phyloP scores from a whole-genome alignment of 2,888 invertebrate genomes.

The Omphaloscelis lunosa region DNA sequence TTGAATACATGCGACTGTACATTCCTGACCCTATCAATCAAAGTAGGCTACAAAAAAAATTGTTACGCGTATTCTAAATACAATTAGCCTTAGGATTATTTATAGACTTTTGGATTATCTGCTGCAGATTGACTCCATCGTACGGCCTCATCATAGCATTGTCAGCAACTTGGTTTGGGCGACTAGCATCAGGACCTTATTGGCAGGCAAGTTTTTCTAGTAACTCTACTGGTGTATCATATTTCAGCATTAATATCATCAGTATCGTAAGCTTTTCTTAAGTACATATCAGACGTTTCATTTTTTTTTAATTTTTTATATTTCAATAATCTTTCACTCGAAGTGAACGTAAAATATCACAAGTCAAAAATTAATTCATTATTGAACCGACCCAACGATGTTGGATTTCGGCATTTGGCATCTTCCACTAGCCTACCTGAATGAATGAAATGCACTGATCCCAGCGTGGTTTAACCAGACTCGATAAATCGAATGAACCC shows the following conservation, averaged over 20 bases:
- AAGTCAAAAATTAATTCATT: not conserved
- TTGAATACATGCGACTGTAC: not conserved
- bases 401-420: not conserved
- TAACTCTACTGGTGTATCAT: not conserved
- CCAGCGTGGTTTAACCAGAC: no score
- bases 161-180: conserved; percentile 73
- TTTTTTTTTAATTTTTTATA: no score
- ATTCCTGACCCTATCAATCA: not conserved
- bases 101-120: not conserved
- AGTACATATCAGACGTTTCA: not conserved
- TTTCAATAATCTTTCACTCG: not conserved
- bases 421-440: no score
- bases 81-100: not conserved
- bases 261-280: not conserved
- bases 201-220: no score
- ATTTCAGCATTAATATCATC: not conserved
- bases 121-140: conserved; percentile 70
- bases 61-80: not conserved
- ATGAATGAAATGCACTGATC: no score
- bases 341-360: no score
- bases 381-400: not conserved
- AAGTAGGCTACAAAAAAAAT: no score
- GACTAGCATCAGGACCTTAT: no score
- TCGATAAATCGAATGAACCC: no score
- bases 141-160: conserved; percentile 69